These are phyloP conservation scores for Mythimna lalbum DNA, from an alignment of 2,888 invertebrate genomes.

Conservation along the genomic window DNA sequence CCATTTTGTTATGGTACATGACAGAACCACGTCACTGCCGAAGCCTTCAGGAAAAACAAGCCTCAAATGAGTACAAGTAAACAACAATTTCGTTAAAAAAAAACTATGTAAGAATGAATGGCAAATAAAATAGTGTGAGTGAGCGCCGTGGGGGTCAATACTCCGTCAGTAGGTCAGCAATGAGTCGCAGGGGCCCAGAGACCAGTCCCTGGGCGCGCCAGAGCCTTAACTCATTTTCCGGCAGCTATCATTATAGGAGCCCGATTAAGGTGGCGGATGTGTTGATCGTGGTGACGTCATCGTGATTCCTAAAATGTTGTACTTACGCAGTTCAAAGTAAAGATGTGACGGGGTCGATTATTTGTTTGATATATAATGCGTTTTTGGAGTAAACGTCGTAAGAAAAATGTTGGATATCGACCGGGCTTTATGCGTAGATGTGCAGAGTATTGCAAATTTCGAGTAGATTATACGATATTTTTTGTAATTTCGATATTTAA, in stretches of 20 bases:
- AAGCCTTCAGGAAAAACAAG: slow-evolving; percentile 22
- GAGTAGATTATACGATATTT: too few species aligned
- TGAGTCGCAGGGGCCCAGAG: slow-evolving; percentile 72
- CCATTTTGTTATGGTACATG: neutral
- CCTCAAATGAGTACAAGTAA: slow-evolving; percentile 21
- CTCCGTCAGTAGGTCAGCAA: slow-evolving; percentile 84
- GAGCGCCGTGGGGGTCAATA: slow-evolving; percentile 79
- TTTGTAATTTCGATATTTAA: too few species aligned
- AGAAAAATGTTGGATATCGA: neutral
- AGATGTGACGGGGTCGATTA: neutral
- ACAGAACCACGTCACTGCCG: neutral
- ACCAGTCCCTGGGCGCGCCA: slow-evolving; percentile 67
- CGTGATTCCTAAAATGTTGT: neutral
- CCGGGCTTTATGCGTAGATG: neutral
- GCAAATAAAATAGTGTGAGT: slow-evolving; percentile 59
- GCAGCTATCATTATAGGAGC: slow-evolving; percentile 52
- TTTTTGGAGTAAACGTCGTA: neutral
- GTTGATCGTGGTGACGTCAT: slow-evolving; percentile 21
- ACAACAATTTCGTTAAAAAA: slow-evolving; percentile 40
- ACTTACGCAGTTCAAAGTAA: neutral
- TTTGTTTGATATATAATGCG: neutral
- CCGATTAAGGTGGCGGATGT: slow-evolving; percentile 9
- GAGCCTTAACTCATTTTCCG: slow-evolving; percentile 66
- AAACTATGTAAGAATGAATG: slow-evolving; percentile 54
- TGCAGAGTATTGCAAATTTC: too few species aligned